Evolutionary conservation across 2,888 invertebrate species (phyloP), one percentile per base, ranked within the genome.

Genomic region (Carterocephalus palaemon): DNA sequence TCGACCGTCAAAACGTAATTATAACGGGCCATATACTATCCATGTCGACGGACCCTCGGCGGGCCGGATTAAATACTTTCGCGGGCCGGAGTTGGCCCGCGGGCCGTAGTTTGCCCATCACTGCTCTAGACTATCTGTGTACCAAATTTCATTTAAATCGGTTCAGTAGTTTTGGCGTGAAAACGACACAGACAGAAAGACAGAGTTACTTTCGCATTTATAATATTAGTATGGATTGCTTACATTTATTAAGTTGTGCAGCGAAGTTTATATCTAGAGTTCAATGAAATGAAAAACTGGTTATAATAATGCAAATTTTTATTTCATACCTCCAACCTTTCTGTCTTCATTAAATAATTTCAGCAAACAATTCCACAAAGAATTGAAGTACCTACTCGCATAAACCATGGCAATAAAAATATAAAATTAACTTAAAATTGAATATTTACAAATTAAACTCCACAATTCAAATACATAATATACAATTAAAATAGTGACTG

Each of bases 401-500:
- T 74, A 75, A 71, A 79, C 68, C 71, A 83, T 85, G 86, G 86
- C 86, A 85, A 77, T 78, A 75, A 79, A 76, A 75, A 73, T 63
- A 62, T 56, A 66, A 74, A 75, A 74, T 79, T 81, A 84, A 82
- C 76, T 81, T 82, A 81, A 75, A 70, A 76, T 73, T 70, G 68
- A 75, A 76, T 85, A 86, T 85, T 85, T 86, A 85, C 85, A 86
- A 83, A 83, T 82, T 68, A 80, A 70, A 75, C 68, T 73, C 68
- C 72, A 70, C 54, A 62, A 57, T 52, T 52, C 51, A 62, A 75
- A 81, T 79, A 84, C 67, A 85, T 74, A 84, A 78, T 78, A 84
- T 80, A 84, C 81, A 85, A 75, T 79, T 83, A 86, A 71, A 81
- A 71, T 84, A 85, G 73, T 86, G 86, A 86, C 86, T 85, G 81